These are phyloP conservation scores for Platorchestia sp. DNA, from an alignment of 1,140 invertebrate species.

Conservation along the genomic window DNA sequence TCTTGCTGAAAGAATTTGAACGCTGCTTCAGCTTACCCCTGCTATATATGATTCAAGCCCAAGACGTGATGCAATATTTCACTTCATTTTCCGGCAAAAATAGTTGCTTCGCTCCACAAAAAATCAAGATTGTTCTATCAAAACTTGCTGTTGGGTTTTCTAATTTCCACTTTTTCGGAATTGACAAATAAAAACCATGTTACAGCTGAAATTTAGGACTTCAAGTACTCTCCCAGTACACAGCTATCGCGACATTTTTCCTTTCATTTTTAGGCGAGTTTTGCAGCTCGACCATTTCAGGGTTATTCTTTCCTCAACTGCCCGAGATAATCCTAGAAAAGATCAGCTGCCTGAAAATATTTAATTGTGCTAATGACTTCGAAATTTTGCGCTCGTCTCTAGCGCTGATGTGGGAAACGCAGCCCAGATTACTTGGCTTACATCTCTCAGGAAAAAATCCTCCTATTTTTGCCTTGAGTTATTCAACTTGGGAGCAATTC, in stretches of 20 bases:
- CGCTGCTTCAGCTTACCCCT: neutral
- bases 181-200: neutral
- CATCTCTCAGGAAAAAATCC: neutral
- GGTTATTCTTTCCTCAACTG: neutral
- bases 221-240: neutral
- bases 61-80: neutral
- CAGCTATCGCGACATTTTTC: neutral
- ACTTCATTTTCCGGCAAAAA: neutral
- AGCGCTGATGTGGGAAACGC: neutral
- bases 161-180: neutral
- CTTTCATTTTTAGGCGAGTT: neutral
- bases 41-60: neutral
- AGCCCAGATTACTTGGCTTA: neutral
- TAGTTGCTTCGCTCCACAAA: neutral
- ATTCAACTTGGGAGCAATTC: conserved; percentile 10
- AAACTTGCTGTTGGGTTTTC: neutral
- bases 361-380: conserved; percentile 9
- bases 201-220: neutral
- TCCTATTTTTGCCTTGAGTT: neutral
- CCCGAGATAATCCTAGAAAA: neutral
- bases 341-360: neutral
- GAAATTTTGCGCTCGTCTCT: neutral
- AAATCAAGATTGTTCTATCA: neutral
- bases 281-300: neutral
- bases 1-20: neutral